Evolutionary conservation across 23 tunicate genomes (phyloP).

Genomic region (Ciona savignyi): DNA sequence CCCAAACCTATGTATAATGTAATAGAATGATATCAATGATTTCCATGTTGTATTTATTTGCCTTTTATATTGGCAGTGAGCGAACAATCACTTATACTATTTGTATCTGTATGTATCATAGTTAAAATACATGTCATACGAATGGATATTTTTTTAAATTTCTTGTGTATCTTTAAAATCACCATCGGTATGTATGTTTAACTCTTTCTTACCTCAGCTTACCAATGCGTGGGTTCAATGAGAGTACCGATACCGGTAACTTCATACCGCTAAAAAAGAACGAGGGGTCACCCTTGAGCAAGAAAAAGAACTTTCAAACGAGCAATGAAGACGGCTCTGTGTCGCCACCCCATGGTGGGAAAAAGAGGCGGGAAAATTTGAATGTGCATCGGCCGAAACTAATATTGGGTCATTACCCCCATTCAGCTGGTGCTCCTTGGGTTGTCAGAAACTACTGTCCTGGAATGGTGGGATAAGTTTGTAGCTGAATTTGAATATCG

Average conservation of each 20-base stretch:
- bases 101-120: too few species aligned
- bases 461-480: slow-evolving; percentile 64
- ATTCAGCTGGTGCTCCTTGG: slow-evolving; percentile 42
- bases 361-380: slow-evolving; percentile 46
- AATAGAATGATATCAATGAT: too few species aligned
- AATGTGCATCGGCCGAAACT: neutral
- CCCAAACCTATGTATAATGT: too few species aligned
- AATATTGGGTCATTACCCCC: neutral
- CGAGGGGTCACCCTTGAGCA: slow-evolving; percentile 9
- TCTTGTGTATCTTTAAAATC: too few species aligned
- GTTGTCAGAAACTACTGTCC: slow-evolving; percentile 22
- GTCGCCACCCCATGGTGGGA: slow-evolving; percentile 62
- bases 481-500: too few species aligned
- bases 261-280: slow-evolving; percentile 4
- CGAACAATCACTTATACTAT: too few species aligned
- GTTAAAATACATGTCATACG: too few species aligned
- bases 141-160: too few species aligned
- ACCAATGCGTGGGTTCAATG: neutral
- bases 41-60: too few species aligned
- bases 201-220: neutral
- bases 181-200: too few species aligned
- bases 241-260: too few species aligned
- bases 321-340: slow-evolving; percentile 7
- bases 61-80: too few species aligned
- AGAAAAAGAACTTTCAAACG: slow-evolving; percentile 7